Conservation (phyloP, 30 jellyfish, hydroid and myxozoan genomes). For the Hydractinia symbiolongicarpus region DNA sequence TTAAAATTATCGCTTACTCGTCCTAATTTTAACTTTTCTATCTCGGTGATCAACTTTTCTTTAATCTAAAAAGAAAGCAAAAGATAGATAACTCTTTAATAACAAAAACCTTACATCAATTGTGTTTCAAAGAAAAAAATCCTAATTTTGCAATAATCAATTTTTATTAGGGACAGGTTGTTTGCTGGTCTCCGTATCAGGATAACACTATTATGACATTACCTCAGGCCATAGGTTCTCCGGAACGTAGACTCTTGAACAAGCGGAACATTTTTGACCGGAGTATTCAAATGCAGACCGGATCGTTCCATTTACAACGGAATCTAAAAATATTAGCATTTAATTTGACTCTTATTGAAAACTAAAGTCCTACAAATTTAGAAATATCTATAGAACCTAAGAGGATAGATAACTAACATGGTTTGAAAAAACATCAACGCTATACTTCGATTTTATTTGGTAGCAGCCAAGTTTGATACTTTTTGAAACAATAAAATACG, state of each 20-base stretch:
- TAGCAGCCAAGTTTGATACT: no score
- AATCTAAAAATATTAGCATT: constrained; percentile 32
- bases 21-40: constrained; percentile 66
- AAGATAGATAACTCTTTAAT: neutral
- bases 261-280: constrained; percentile 99
- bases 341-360: neutral
- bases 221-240: constrained; percentile 95
- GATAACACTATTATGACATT: neutral
- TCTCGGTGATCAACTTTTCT: constrained; percentile 56
- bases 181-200: neutral
- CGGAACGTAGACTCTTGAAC: constrained; percentile 96
- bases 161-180: no score
- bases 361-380: neutral
- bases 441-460: no score
- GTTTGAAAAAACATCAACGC: no score
- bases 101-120: neutral
- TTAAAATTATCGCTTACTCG: constrained; percentile 34
- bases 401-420: no score
- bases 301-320: constrained; percentile 82
- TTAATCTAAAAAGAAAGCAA: constrained; percentile 53
- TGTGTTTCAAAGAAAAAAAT: neutral
- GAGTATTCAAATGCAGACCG: constrained; percentile 84
- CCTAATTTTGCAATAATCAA: no score
- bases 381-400: no score
- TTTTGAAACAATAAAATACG: neutral